These are phyloP conservation scores for Steinernema hermaphroditum DNA, from an alignment of 2,888 invertebrate species.

Conservation along the genomic window DNA sequence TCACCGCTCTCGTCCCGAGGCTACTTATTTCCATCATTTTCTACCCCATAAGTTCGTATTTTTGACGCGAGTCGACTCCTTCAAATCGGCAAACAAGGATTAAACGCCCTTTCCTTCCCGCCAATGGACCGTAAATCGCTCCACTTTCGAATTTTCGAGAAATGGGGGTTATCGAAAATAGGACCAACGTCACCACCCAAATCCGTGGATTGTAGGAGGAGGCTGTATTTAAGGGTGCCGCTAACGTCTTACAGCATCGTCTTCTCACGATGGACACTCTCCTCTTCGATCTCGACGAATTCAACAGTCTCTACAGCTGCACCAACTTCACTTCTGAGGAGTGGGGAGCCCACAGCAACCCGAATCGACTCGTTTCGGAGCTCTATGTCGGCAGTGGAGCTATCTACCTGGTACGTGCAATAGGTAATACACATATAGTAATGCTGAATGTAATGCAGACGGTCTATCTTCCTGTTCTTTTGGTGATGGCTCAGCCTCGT, in stretches of 20 bases:
- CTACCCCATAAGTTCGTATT: too few species aligned
- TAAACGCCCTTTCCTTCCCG: too few species aligned
- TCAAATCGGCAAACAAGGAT: too few species aligned
- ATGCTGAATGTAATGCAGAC: background rate
- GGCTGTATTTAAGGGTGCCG: background rate
- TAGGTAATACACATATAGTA: background rate
- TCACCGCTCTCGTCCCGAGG: too few species aligned
- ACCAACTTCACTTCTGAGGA: background rate
- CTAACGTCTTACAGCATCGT: background rate
- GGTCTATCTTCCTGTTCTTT: background rate
- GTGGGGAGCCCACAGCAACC: background rate
- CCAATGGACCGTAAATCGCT: too few species aligned
- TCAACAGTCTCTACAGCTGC: conserved; percentile 5
- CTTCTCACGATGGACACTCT: background rate
- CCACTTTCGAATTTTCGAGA: too few species aligned
- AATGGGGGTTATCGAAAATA: too few species aligned
- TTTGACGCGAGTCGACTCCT: too few species aligned
- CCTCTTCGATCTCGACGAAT: background rate
- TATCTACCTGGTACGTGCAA: background rate
- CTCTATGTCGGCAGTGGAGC: background rate
- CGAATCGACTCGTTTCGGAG: background rate
- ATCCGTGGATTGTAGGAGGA: background rate
- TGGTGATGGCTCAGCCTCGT: background rate
- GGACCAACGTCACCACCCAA: background rate
- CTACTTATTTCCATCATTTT: too few species aligned